Base-by-base conservation (phyloP, 2,888 invertebrate species). In the Ectobius pallidus region DNA sequence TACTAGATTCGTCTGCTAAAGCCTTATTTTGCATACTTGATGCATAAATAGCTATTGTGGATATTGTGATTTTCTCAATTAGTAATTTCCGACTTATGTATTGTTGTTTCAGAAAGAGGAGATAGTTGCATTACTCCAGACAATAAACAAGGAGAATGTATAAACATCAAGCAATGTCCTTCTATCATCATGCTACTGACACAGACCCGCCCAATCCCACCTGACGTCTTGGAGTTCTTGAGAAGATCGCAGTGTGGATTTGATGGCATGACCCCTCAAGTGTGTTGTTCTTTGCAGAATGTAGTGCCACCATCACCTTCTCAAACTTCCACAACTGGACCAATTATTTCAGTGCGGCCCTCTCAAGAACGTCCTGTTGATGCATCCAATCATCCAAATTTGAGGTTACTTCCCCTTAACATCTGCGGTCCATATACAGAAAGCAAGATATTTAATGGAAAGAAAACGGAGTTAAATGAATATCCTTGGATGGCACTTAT, bases 401-500 rank as follows among this genome's bases (percentile, higher is more conserved):
- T 84, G 2, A 70, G 79, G 52, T 76, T 85, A 1, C 75, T 86
- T 18, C 80, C 84, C 49, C 69, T 77, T 14, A 74, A 77, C n/a
- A 77, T 82, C 0, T 92, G 92, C 78, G 92, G 92, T 0, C 81
- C 81, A 0, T 79, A 87, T 6, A 81, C 83, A 7, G 84, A 86
- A 58, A 55, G 58, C 39, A 87, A 87, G 77, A 87, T 93, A 62
- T 83, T 87, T 27, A 87, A 87, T 2, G 92, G 92, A 0, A 85
- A 88, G 58, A 82, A 85, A 73, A 89, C 92, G 0, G 81, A 81
- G 0, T 80, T 91, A 3, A 87, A 85, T 49, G 90, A 92, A 77
- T 91, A 88, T 82, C 92, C 92, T 0, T 93, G 92, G 92, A 90
- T 92, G 91, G 91, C 89, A 0, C 82, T 92, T 1, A 80, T 93